Conservation (phyloP, 2,888 invertebrate genomes). For the Pandemis cinnamomeana region DNA sequence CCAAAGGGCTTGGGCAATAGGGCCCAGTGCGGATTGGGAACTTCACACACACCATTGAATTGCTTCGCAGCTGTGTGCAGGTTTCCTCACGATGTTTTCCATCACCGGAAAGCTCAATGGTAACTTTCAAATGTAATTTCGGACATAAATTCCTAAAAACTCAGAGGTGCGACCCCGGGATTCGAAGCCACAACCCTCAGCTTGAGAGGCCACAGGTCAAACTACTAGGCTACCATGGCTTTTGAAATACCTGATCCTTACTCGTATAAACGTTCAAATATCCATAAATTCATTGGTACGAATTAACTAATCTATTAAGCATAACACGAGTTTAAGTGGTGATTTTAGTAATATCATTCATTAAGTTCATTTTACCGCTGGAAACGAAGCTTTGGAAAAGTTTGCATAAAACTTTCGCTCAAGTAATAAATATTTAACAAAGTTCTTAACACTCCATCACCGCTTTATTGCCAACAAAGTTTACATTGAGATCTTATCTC, state of each 20-base stretch:
- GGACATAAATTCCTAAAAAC: too few relatives aligned
- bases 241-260: neutral
- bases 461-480: slow-evolving; percentile 2
- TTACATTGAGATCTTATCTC: slow-evolving; percentile 14
- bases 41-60: too few relatives aligned
- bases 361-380: neutral
- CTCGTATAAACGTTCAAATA: neutral
- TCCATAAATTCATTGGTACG: neutral
- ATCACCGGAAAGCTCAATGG: too few relatives aligned
- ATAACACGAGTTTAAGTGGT: neutral
- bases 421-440: slow-evolving; percentile 6
- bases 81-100: too few relatives aligned
- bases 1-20: too few relatives aligned
- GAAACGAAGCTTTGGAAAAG: slow-evolving; percentile 7
- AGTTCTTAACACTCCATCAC: slow-evolving; percentile 18
- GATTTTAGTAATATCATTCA: neutral
- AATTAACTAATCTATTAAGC: neutral
- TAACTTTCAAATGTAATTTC: too few relatives aligned
- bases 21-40: too few relatives aligned
- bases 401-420: slow-evolving; percentile 9
- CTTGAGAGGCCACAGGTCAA: too few relatives aligned
- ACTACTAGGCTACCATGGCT: too few relatives aligned
- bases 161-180: too few relatives aligned
- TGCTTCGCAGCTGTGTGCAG: too few relatives aligned
- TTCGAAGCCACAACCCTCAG: too few relatives aligned